Evolutionary conservation across 1,140 invertebrate species (phyloP), one percentile per base, ranked within the genome.

Genomic region (Lordiphosa clarofinis): DNA sequence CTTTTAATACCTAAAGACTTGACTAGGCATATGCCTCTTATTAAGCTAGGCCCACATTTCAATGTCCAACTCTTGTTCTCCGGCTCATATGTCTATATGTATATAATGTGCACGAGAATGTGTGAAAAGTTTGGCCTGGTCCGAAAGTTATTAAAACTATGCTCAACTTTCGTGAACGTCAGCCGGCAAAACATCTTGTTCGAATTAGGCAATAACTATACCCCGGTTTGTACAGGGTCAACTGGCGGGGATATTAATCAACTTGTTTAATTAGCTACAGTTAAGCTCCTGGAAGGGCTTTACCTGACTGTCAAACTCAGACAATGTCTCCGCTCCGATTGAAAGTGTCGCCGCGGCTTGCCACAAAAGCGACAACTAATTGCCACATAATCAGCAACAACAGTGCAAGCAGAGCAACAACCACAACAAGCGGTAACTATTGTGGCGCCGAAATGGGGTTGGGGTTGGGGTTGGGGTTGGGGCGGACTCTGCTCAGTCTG

Each of bases 311-410:
- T 73, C 74, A 59, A 39, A 63, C 43, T 58, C 66, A 70, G 56
- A 31, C 43, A 46, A 28, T 50, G 24, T 28, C 24, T 28, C 24
- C 5, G 24, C 48, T 56, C 65, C 57, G 55, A 75, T 70, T 74
- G 65, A 56, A 43, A 65, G 53, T 75, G 72, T 59, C 52, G 10
- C 56, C 37, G 72, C 58, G 76, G 75, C 48, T 71, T 43, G 56
- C 75, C 76, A 53, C 76, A 72, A 76, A 76, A 82, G 72, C 76
- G 76, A 81, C 76, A 81, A 64, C 76, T 81, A 81, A 81, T 82
- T 82, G 76, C 76, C 72, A 82, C 72, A 81, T 82, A 76, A 82
- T 82, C 62, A 81, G 67, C 61, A 71, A 63, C 64, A 73, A 36
- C 53, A 58, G 36, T 31, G 38, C 15, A 6, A 21, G 47, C 44